Evolutionary conservation across 2,797 vertebrate species (phyloP).

Genomic region (Sebastes minor): DNA sequence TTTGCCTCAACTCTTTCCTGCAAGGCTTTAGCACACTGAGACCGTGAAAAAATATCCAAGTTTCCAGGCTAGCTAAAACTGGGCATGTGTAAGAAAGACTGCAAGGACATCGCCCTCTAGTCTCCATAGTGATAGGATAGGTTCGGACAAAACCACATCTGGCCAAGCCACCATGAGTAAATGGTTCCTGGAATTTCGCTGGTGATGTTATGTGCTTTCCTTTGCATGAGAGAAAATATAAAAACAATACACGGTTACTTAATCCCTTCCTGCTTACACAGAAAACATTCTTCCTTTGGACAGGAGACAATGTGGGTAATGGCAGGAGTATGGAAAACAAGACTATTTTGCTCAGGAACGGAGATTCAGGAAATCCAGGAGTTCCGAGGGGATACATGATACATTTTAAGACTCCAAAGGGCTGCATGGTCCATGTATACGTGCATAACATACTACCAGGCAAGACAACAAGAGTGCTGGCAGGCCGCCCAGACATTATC

Average conservation of each 20-base stretch:
- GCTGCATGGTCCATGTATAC: background rate
- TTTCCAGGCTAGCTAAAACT: background rate
- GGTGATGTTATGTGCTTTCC: constrained; percentile 34
- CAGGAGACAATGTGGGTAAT: background rate
- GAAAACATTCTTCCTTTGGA: constrained; percentile 31
- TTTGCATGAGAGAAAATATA: constrained; percentile 18
- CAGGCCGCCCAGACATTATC: constrained; percentile 33
- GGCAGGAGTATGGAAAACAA: constrained; percentile 13
- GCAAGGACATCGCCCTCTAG: background rate
- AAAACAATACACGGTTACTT: constrained; percentile 57
- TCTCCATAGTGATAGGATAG: constrained; percentile 27
- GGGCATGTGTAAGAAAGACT: background rate
- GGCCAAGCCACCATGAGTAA: constrained; percentile 36
- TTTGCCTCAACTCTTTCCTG: background rate
- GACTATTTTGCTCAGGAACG: constrained; percentile 31
- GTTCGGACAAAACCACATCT: constrained; percentile 9
- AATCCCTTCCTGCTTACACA: constrained; percentile 53
- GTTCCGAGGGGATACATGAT: constrained; percentile 18
- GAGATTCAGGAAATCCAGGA: constrained; percentile 43
- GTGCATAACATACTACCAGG: background rate
- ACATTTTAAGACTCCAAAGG: constrained; percentile 14
- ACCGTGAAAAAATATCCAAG: background rate
- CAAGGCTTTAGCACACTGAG: background rate
- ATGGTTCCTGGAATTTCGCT: constrained; percentile 45
- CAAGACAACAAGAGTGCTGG: constrained; percentile 30